Evolutionary conservation across 2,113 vertebrate genomes (phyloP), one percentile per base, ranked within the genome.

Genomic region (Xenotilapia caudafasciata): DNA sequence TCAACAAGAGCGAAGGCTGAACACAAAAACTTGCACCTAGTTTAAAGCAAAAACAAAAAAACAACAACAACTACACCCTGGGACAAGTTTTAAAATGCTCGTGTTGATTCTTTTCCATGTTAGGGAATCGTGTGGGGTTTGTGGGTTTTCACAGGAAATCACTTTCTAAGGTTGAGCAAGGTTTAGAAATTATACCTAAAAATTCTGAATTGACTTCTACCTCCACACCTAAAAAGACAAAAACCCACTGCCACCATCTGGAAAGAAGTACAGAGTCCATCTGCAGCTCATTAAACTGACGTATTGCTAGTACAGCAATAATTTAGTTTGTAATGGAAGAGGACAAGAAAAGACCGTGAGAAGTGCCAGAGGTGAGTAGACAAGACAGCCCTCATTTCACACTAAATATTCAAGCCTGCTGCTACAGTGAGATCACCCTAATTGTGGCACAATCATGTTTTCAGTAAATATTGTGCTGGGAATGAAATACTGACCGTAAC

Each of bases 1-100:
- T 94, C 80, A 89, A 93, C 88, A 85, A 26, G 49, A 92, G 31
- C 26, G n/a, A 80, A 53, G 73, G 73, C 35, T 13, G 12, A 89
- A 56, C 33, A 11, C 54, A 47, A 73, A 79, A 56, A 65, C 77
- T 3, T 11, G 8, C 7, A 68, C 65, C 85, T n/a, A 13, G 26
- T 33, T 81, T 82, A 79, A 68, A 75, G 35, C 77, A 88, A 68
- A 68, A 38, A 65, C 1, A 35, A 65, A 5, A 7, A 2, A 9
- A 10, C n/a, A 4, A 1, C 1, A 65, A 38, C 68, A 81, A 80
- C 17, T 4, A 14, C 42, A 14, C 3, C 49, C 23, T 3, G 54
- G 40, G 73, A 17, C 6, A 0, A 13, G 21, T 62, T 7, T 38
- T 55, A 89, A 60, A 6, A 55, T 31, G 12, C 33, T 15, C 28